These are phyloP conservation scores for Ernsta delagoae DNA, from an alignment of 2,888 invertebrate genomes.

Conservation along the genomic window DNA sequence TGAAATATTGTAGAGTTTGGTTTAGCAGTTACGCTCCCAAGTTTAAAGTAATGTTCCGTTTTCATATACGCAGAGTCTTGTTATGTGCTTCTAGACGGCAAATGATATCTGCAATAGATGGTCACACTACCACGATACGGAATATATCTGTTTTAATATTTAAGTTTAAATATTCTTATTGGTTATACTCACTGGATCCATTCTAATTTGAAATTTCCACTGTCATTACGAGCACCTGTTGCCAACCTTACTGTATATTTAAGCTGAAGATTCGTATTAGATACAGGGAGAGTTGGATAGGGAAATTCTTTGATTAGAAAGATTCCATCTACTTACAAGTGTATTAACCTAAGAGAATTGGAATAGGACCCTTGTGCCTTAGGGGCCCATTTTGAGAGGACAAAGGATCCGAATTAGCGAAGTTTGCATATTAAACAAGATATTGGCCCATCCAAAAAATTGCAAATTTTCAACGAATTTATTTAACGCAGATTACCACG, in stretches of 20 bases:
- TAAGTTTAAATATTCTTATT: no score
- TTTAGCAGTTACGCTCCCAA: neutral
- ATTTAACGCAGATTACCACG: conserved; percentile 1
- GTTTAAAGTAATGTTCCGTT: neutral
- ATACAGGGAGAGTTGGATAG: neutral
- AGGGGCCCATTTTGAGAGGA: conserved; percentile 17
- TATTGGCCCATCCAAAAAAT: conserved; percentile 26
- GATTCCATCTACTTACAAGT: conserved; percentile 22
- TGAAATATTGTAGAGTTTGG: conserved; percentile 1
- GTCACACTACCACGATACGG: no score
- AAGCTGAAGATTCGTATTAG: neutral
- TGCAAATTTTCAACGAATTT: conserved; percentile 11
- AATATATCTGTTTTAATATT: no score
- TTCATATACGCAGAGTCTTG: neutral
- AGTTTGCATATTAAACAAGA: conserved; percentile 37
- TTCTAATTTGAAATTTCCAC: neutral
- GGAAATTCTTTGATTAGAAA: conserved; percentile 12
- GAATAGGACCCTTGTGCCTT: conserved; percentile 9
- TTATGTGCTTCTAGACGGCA: neutral
- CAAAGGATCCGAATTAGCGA: conserved; percentile 27
- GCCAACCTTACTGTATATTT: neutral
- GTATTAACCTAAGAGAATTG: conserved; percentile 25
- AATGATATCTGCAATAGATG: neutral
- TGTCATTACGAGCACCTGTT: neutral
- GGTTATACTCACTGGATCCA: no score